Base-by-base conservation (phyloP, 2,797 vertebrate genomes). In the Carduelis carduelis region DNA sequence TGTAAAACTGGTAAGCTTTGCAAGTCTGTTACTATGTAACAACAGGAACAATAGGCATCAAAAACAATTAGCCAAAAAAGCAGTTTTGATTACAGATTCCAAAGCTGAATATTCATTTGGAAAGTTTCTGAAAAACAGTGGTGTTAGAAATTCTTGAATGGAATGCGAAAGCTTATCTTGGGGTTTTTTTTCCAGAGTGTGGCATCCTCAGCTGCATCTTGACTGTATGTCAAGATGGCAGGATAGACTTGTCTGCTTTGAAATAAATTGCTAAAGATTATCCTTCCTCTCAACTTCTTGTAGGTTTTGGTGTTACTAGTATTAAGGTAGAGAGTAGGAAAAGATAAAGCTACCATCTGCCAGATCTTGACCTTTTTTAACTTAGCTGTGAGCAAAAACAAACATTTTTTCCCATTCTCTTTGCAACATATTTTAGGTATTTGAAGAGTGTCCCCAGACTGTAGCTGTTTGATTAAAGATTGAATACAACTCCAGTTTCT, bases 151-250 rank as follows among this genome's bases (percentile, higher is more conserved):
- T 70, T 35, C n/a, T 79, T 59, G 14, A 82, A 61, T 8, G 15
- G 14, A 77, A 83, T 80, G 28, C 1, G 3, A 55, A 83, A 86
- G 43, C 28, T 52, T 8, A 4, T 34, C 30, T 77, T 41, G 9
- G 3, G 0, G 12, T 23, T 71, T 71, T 71, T 52, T 59, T 52
- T 24, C 26, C n/a, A 12, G 13, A 9, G 32, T 26, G 22, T 57
- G 47, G 27, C 55, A 68, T 26, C 11, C 41, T 59, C 61, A 79
- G 41, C 28, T 83, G 47, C 39, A 39, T 28, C 47, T 72, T 0
- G 0, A n/a, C 39, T 6, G 1, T 22, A 19, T 3, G 1, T 37
- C 37, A 37, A 37, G 37, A 37, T 46, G 37, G 46, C 44, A 66
- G 53, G 43, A 52, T 9, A 37, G 11, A 49, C 18, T 68, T 57